phyloP scores from a whole-genome alignment of 2,113 vertebrate species.

The Marmota monax region DNA sequence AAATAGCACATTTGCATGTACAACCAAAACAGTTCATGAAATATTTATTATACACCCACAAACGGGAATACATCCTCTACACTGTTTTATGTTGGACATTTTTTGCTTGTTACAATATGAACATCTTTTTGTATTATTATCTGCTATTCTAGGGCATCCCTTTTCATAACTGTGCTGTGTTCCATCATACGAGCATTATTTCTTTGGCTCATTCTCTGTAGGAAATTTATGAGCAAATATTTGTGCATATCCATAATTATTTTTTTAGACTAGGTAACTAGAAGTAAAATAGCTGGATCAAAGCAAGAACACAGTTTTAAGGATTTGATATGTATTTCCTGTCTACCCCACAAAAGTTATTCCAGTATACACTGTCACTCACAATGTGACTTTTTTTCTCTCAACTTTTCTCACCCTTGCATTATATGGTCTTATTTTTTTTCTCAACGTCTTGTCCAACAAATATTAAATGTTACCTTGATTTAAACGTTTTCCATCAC shows the following conservation, averaged over 20 bases:
- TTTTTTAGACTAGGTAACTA: not conserved
- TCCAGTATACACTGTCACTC: not conserved
- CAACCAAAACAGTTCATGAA: not conserved
- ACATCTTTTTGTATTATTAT: not conserved
- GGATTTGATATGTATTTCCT: not conserved
- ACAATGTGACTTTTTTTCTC: not conserved
- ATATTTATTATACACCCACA: not conserved
- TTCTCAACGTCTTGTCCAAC: not conserved
- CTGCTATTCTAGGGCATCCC: not conserved
- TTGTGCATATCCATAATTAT: not conserved
- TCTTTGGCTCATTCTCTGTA: constrained; percentile 5
- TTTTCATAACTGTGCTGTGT: not conserved
- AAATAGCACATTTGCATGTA: not conserved
- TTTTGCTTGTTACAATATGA: not conserved
- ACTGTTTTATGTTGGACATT: not conserved
- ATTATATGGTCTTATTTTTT: not conserved
- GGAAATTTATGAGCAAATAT: not conserved
- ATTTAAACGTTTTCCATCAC: not conserved
- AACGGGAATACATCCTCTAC: not conserved
- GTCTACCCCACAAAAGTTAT: not conserved
- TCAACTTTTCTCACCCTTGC: not conserved
- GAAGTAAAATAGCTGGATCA: not conserved
- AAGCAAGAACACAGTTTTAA: not conserved
- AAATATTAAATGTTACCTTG: not conserved
- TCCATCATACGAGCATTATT: not conserved